Percentiles rank a stretch among this genome's conserved stretches.
Conservation (phyloP, 2,888 invertebrate species). For the Aphodius sticticus region DNA sequence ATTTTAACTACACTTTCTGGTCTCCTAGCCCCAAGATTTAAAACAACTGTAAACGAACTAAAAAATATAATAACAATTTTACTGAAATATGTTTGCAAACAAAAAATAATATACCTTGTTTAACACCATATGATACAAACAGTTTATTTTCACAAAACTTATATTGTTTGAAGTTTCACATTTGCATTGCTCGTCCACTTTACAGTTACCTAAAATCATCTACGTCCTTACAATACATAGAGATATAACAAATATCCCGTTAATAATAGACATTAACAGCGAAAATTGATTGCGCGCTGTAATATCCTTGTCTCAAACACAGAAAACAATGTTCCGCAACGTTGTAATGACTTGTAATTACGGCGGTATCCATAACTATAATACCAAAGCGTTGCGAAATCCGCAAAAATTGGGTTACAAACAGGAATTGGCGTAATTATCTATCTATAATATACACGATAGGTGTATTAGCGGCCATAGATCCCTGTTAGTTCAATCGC, state of each 20-base stretch:
- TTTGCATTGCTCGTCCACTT: neutral
- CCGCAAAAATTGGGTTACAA: neutral
- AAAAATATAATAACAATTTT: too few relatives aligned
- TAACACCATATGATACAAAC: too few relatives aligned
- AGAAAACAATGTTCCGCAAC: conserved; percentile 16
- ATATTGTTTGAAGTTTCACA: neutral
- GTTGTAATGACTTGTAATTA: conserved; percentile 23
- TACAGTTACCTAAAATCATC: neutral
- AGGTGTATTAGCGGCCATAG: neutral
- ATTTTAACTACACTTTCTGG: too few relatives aligned
- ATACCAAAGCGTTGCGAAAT: neutral
- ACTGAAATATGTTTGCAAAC: too few relatives aligned
- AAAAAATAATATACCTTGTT: too few relatives aligned
- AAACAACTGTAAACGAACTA: too few relatives aligned
- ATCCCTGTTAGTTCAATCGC: neutral
- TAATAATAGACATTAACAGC: conserved; percentile 20
- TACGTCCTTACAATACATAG: neutral
- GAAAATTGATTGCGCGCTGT: conserved; percentile 22
- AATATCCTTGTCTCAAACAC: conserved; percentile 21
- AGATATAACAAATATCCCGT: conserved; percentile 1
- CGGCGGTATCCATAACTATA: conserved; percentile 11
- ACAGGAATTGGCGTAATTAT: neutral
- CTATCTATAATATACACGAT: neutral
- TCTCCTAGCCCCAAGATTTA: too few relatives aligned
- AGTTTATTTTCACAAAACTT: too few relatives aligned